phyloP scores from a whole-genome alignment of 1,140 invertebrate genomes.

The Trissolcus basalis region DNA sequence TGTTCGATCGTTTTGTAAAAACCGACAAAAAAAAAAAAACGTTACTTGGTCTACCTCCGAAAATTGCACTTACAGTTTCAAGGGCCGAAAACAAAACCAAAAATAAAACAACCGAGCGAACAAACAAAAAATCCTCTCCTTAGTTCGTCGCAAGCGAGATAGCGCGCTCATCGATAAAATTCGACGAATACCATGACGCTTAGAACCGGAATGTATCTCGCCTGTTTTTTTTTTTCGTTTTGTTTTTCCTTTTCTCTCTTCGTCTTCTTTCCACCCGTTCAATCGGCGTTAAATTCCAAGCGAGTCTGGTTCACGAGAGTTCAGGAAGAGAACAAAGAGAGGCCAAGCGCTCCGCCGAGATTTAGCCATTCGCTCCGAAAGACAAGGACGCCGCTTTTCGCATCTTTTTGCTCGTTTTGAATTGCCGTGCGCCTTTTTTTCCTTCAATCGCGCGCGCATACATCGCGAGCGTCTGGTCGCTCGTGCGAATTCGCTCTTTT shows the following conservation, averaged over 20 bases:
- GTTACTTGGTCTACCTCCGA: conserved; percentile 11
- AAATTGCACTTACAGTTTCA: no score
- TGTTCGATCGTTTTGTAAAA: conserved; percentile 11
- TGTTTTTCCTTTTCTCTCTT: conserved; percentile 8
- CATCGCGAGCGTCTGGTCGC: no score
- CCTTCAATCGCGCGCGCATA: background rate
- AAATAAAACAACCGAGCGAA: background rate
- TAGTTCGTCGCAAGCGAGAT: conserved; percentile 37
- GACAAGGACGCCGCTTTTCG: conserved; percentile 9
- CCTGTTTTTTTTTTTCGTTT: conserved; percentile 22
- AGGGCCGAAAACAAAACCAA: background rate
- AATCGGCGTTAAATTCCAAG: conserved; percentile 56
- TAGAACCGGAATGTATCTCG: conserved; percentile 60
- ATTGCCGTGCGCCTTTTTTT: background rate
- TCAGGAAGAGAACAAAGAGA: conserved; percentile 58
- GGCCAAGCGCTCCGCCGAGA: conserved; percentile 43
- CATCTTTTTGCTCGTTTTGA: no score
- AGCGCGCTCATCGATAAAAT: conserved; percentile 52
- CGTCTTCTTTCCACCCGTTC: conserved; percentile 36
- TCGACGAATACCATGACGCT: conserved; percentile 58
- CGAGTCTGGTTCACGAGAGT: conserved; percentile 59
- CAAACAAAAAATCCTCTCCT: background rate
- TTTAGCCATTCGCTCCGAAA: conserved; percentile 37
- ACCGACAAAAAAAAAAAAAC: background rate
- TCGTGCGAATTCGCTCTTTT: conserved; percentile 5